Conservation (phyloP, 2,888 invertebrate species). For the Maniola hyperantus region DNA sequence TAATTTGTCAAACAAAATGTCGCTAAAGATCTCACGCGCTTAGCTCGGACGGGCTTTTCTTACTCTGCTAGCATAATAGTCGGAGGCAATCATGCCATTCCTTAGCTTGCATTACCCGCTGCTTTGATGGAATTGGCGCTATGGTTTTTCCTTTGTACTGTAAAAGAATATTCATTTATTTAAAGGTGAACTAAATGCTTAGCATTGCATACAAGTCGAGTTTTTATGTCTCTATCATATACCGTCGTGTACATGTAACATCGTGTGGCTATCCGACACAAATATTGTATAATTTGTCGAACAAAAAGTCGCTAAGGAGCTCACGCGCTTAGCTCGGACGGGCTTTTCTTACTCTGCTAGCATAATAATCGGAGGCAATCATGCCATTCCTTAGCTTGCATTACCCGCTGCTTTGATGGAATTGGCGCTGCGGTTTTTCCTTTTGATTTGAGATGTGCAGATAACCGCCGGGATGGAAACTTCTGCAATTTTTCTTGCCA, state of each 20-base stretch:
- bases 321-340: constrained; percentile 37
- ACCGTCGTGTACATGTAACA: no score
- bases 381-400: constrained; percentile 34
- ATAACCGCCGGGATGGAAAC: constrained; percentile 8
- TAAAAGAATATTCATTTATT: no score
- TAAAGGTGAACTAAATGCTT: no score
- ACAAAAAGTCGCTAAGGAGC: not conserved
- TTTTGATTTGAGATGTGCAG: constrained; percentile 27
- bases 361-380: constrained; percentile 62
- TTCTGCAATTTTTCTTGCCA: constrained; percentile 4
- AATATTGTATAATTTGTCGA: not conserved
- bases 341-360: constrained; percentile 54
- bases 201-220: no score
- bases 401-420: constrained; percentile 35
- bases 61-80: constrained; percentile 57
- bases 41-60: constrained; percentile 49
- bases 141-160: constrained; percentile 32
- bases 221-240: not conserved
- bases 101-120: constrained; percentile 37
- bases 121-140: constrained; percentile 31
- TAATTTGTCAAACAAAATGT: not conserved
- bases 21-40: not conserved
- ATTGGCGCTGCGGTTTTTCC: constrained; percentile 27
- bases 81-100: constrained; percentile 52
- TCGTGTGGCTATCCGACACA: no score